Base-by-base conservation (phyloP, 2,888 invertebrate genomes). In the Dolichomitus sp. region DNA sequence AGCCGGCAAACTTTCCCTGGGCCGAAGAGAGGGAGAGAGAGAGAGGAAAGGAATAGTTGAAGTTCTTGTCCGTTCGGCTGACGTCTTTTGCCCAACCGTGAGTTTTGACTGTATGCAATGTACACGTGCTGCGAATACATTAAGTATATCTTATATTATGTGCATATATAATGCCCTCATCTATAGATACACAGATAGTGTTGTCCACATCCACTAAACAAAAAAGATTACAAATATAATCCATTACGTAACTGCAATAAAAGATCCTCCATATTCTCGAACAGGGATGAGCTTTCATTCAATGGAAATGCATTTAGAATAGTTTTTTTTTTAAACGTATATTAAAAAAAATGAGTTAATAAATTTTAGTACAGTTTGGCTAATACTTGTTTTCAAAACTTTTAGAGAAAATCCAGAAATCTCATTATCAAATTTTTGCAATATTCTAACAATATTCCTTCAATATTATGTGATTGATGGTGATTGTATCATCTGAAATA, bases 1-100 rank as follows among this genome's bases (percentile, higher is more conserved):
- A 81, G 70, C 50, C 30, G 76, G 33, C 70, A 30, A 81, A 81
- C 80, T 81, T 76, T 76, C 65, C 65, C 27, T 45, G 9, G n/a
- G 19, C 54, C 4, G 27, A 14, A 14, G 19, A 54, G 27, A n/a
- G 72, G 40, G 27, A 33, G 14, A 54, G 33, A 65, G 50, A 33
- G 14, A 54, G 33, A 65, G 50, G 17, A 33, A 9, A 45, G 33
- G 52, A 42, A 66, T 27, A 50, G 40, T 54, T 54, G 54, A 66
- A 59, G 57, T 66, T 40, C 48, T 33, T 30, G 40, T 79, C 52
- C 57, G 33, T 72, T 52, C 57, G 37, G 54, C 17, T 66, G 54
- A 27, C 30, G 45, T 66, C 17, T 45, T 33, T 30, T 45, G 17
- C 40, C 14, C 33, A 17, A 66, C 30, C 33, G 66, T 57, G n/a